Conservation (phyloP, 2,888 invertebrate species). For the Gandaritis pyraliata region DNA sequence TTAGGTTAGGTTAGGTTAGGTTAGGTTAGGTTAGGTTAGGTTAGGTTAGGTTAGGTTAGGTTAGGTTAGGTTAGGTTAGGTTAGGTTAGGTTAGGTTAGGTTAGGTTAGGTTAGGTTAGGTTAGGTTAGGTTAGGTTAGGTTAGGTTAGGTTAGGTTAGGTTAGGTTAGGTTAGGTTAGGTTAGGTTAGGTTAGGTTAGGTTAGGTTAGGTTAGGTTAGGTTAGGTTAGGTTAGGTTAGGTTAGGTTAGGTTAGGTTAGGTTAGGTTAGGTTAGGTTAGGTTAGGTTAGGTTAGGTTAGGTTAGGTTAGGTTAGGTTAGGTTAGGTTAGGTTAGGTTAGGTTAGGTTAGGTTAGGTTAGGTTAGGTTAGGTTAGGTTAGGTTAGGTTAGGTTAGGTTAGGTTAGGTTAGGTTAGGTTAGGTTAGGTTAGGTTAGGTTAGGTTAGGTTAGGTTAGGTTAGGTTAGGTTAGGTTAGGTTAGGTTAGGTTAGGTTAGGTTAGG, state of each 20-base stretch:
- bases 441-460: slow-evolving; percentile 22
- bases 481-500: slow-evolving; percentile 37
- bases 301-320: neutral
- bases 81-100: no score
- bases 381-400: slow-evolving; percentile 33
- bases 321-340: neutral
- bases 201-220: slow-evolving; percentile 2
- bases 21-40: no score
- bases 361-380: slow-evolving; percentile 34
- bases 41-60: no score
- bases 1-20: no score
- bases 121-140: no score
- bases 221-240: slow-evolving; percentile 18
- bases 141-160: slow-evolving; percentile 6
- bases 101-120: no score
- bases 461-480: slow-evolving; percentile 35
- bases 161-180: no score
- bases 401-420: slow-evolving; percentile 32
- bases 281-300: slow-evolving; percentile 27
- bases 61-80: no score
- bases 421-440: slow-evolving; percentile 37
- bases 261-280: slow-evolving; percentile 16
- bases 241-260: slow-evolving; percentile 14
- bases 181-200: slow-evolving; percentile 14
- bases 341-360: slow-evolving; percentile 1